Conservation (phyloP, 2,797 vertebrate genomes). For the Syndactyla subalaris region DNA sequence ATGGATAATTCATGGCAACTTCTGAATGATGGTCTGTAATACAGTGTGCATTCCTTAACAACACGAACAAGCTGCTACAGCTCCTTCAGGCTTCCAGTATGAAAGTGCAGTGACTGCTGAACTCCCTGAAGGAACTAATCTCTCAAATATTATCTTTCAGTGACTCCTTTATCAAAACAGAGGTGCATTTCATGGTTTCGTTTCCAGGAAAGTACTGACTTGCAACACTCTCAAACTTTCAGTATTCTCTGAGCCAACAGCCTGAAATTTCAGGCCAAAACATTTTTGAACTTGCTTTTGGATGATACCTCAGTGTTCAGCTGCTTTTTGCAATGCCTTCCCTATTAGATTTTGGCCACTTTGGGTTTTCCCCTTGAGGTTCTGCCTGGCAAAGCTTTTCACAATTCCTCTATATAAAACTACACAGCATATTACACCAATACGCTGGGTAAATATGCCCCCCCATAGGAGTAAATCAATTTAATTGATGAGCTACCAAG, state of each 20-base stretch:
- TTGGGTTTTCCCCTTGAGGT: neutral
- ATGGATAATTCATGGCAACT: constrained; percentile 53
- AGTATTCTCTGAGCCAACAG: neutral
- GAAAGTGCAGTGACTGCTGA: neutral
- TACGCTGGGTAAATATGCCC: neutral
- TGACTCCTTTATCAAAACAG: neutral
- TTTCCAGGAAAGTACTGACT: neutral
- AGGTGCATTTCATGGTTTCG: neutral
- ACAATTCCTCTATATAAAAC: neutral
- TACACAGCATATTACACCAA: neutral
- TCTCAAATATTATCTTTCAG: neutral
- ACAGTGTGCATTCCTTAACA: neutral
- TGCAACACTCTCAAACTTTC: neutral
- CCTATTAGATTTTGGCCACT: neutral
- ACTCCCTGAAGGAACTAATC: neutral
- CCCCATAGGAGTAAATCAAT: neutral
- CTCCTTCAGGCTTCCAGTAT: neutral
- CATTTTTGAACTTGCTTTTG: neutral
- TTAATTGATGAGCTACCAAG: neutral
- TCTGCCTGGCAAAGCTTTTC: neutral
- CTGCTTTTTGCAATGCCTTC: neutral
- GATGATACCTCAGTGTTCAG: neutral
- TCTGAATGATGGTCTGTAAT: constrained; percentile 25
- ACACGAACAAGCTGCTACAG: neutral
- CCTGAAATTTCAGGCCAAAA: neutral